Percentiles rank a stretch among this genome's conserved stretches.
phyloP scores from a whole-genome alignment of 2,888 invertebrate genomes.

The Miltochrista miniata region DNA sequence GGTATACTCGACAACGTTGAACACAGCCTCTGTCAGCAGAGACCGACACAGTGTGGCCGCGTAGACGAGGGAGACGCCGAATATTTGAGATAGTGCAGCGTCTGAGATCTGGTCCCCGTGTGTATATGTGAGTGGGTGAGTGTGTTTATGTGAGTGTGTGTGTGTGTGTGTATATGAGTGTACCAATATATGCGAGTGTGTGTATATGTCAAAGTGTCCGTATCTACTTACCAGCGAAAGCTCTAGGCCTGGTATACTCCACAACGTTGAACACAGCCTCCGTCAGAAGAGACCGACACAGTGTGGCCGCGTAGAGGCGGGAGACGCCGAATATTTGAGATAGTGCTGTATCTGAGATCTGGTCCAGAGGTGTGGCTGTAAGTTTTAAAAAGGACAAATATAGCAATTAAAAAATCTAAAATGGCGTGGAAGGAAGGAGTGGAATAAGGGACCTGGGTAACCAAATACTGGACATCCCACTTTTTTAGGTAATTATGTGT shows the following conservation, averaged over 20 bases:
- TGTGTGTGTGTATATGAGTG: background rate
- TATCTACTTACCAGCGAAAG: constrained; percentile 52
- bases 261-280: constrained; percentile 47
- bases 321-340: constrained; percentile 53
- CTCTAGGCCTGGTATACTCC: constrained; percentile 54
- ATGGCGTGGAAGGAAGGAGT: no score
- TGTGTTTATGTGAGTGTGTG: background rate
- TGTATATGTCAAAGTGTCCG: no score
- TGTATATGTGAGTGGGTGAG: constrained; percentile 42
- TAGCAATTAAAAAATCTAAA: no score
- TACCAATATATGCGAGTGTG: no score
- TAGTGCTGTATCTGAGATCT: constrained; percentile 42
- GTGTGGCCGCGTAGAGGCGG: constrained; percentile 58
- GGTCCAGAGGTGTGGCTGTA: constrained; percentile 57
- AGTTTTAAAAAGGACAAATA: no score
- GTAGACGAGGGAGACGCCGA: constrained; percentile 59
- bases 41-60: constrained; percentile 58
- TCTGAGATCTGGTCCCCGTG: constrained; percentile 52
- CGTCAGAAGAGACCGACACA: constrained; percentile 52
- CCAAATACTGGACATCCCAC: no score
- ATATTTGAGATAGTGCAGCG: constrained; percentile 40
- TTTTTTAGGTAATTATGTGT: no score
- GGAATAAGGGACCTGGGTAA: no score
- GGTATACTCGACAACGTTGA: constrained; percentile 50
- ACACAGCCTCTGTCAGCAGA: constrained; percentile 48